Base-by-base conservation (phyloP, 1,140 invertebrate species). In the Dolichoris vasculosae region DNA sequence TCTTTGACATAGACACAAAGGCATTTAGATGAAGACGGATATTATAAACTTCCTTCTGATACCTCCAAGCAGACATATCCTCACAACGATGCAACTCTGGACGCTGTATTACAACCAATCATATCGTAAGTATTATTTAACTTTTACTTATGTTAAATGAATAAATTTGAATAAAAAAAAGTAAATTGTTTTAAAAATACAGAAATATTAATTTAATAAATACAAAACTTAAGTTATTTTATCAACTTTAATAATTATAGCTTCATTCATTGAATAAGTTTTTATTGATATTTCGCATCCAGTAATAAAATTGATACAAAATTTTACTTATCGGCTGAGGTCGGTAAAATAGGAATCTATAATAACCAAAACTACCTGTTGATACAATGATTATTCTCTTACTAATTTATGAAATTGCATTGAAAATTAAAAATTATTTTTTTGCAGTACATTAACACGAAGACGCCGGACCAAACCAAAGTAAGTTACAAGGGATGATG, bases 21-120 rank as follows among this genome's bases (percentile, higher is more conserved):
- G 90, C 90, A 91, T 91, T 89, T 93, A 91, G 89, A 90, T 88
- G 92, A 91, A 90, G 90, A 93, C 85, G 91, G 91, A 89, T 91
- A 89, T 89, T 92, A 93, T 90, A 92, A 92, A 89, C 89, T 92
- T 88, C 90, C 91, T 90, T 92, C 92, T 87, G 92, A 93, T 91
- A 83, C 85, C 75, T 80, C 82, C 63, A 92, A 92, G 89, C 91
- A 92, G 88, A 92, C 91, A 89, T 91, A 91, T 88, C 90, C 91
- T 86, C 91, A 91, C 63, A 89, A 88, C 87, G 92, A 93, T 87
- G 90, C 90, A 86, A 93, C 93, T 87, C 84, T 93, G 89, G 93
- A 93, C 82, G 93, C 91, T 88, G 92, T 93, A 89, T 92, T 93
- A 86, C 92, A 93, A 87, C 93, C 93, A 85, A 93, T 93, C 89